Evolutionary conservation across 2,888 invertebrate species (phyloP).

Genomic region (Abrostola tripartita): DNA sequence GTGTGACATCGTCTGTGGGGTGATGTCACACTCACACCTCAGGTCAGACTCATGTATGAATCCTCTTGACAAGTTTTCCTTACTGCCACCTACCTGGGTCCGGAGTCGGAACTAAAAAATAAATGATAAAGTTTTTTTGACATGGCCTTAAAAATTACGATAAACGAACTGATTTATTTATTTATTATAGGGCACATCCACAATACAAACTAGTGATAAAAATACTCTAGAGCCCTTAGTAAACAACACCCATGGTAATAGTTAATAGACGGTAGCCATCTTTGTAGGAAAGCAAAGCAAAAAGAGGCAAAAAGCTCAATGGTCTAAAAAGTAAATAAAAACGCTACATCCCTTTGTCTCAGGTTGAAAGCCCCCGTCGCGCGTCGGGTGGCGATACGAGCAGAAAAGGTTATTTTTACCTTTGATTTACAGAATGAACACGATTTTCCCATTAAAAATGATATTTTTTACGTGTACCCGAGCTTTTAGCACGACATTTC

Average conservation of each 20-base stretch:
- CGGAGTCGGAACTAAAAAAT: no score
- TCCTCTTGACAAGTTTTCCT: no score
- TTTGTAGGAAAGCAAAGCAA: slow-evolving; percentile 13
- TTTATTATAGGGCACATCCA: no score
- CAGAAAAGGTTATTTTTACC: slow-evolving; percentile 43
- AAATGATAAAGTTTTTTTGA: no score
- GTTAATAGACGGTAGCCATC: neutral
- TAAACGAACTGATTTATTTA: no score
- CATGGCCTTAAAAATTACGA: no score
- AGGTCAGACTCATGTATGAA: no score
- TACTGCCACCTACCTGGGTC: no score
- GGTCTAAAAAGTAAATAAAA: slow-evolving; percentile 32
- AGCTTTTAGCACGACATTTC: slow-evolving; percentile 33
- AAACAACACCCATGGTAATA: neutral
- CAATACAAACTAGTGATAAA: no score
- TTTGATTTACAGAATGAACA: slow-evolving; percentile 48
- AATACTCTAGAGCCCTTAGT: neutral
- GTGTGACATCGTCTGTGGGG: no score
- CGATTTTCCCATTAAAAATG: slow-evolving; percentile 52
- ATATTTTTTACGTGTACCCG: slow-evolving; percentile 45
- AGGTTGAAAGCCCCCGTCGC: slow-evolving; percentile 36
- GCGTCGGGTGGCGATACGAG: slow-evolving; percentile 30
- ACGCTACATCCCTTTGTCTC: slow-evolving; percentile 40
- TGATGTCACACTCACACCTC: no score
- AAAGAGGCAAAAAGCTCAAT: slow-evolving; percentile 33